These are phyloP conservation scores for Gorsachius magnificus DNA, from an alignment of 2,797 vertebrate species.

Conservation along the genomic window DNA sequence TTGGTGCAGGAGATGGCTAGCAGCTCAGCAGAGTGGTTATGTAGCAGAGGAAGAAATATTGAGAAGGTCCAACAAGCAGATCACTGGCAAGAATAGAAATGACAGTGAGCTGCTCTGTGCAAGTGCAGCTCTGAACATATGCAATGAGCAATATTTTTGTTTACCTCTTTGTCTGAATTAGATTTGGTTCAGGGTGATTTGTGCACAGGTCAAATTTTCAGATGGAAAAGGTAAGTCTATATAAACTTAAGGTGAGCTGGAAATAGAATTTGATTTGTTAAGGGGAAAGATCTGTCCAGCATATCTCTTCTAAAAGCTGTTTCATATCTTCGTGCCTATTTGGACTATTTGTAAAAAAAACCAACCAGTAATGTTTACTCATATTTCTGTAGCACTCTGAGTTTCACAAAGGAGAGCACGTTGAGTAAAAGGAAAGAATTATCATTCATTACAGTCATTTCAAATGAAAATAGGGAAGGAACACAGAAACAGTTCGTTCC, in stretches of 20 bases:
- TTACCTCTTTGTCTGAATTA: background rate
- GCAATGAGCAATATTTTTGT: background rate
- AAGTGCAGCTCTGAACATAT: background rate
- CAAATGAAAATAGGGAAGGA: background rate
- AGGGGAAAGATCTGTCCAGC: background rate
- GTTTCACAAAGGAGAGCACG: background rate
- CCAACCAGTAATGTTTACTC: background rate
- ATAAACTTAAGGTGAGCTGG: background rate
- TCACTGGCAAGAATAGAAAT: background rate
- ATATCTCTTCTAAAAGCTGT: background rate
- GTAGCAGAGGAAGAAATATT: background rate
- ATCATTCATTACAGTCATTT: background rate
- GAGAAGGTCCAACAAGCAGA: background rate
- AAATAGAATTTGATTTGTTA: background rate
- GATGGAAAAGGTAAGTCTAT: background rate
- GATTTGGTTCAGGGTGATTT: background rate
- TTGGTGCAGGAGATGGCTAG: background rate
- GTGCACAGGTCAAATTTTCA: background rate
- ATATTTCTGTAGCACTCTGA: background rate
- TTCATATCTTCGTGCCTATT: background rate
- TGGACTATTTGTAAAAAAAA: background rate
- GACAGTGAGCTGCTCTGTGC: background rate
- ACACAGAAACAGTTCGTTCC: background rate
- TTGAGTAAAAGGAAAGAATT: background rate
- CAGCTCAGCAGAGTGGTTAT: background rate